phyloP scores from a whole-genome alignment of 2,797 vertebrate genomes.

The Manis crassicaudata region DNA sequence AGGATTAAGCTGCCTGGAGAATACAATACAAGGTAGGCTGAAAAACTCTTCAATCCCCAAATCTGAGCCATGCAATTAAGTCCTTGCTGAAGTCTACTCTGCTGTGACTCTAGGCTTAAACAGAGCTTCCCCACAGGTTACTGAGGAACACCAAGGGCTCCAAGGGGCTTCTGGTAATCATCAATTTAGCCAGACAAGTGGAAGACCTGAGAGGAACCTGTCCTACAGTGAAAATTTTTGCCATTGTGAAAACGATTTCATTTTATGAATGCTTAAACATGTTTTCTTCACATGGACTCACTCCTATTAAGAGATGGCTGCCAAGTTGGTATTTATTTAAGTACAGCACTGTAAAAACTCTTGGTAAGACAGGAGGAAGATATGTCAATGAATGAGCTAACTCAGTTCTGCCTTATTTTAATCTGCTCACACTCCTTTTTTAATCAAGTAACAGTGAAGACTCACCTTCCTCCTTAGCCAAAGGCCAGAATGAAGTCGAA shows the following conservation, averaged over 20 bases:
- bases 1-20: slow-evolving; percentile 4
- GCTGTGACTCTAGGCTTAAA: not conserved
- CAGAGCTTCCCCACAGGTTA: not conserved
- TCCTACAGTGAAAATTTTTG: not conserved
- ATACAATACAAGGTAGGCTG: not conserved
- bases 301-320: not conserved
- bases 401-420: not conserved
- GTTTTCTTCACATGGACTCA: not conserved
- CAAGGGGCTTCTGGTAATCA: not conserved
- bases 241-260: not conserved
- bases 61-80: not conserved
- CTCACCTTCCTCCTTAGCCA: slow-evolving; percentile 95
- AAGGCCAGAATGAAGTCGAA: slow-evolving; percentile 94
- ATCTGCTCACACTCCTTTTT: not conserved
- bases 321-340: not conserved
- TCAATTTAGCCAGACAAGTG: not conserved
- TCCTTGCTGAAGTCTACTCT: not conserved
- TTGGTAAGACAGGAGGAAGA: not conserved
- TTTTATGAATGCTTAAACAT: not conserved
- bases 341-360: not conserved
- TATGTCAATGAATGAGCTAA: not conserved
- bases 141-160: not conserved
- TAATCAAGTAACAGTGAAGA: not conserved
- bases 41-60: not conserved
- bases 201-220: not conserved